Evolutionary conservation across 2,888 invertebrate genomes (phyloP), one percentile per base, ranked within the genome.

Genomic region (Drosophila paranaensis): DNA sequence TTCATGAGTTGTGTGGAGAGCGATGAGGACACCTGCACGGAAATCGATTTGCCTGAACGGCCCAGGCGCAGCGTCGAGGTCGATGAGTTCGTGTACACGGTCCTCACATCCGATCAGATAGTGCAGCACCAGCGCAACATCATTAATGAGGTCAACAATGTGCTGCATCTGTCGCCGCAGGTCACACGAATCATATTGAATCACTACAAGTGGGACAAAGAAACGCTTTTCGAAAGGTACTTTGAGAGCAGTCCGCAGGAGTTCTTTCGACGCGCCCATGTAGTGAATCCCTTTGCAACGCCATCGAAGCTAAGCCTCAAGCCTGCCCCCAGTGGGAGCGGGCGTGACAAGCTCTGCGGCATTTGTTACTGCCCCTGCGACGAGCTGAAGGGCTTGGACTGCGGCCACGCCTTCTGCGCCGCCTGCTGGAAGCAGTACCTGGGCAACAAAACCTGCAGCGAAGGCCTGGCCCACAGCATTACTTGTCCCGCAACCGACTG

Each of bases 201-300:
- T 94, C 98, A 99, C 93, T 99, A 98, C 93, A 97, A 97, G 94
- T 99, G 99, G 99, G 99, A 99, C 93, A 98, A 98, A 93, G 99
- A 99, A 93, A 98, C 98, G 93, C 94, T 99, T 67, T 97, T 99
- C 96, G 99, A 99, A 93, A 95, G 97, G 92, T 98, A 96, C 93
- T 99, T 98, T 92, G 99, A 98, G 93, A 97, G 96, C 35, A 97
- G 98, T 93, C 98, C 98, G 91, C 98, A 98, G 88, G 96, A 97
- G 92, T 94, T 99, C 86, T 99, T 99, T 93, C 95, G 95, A 51
- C 97, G 98, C 93, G 98, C 98, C 74, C 96, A 98, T 93, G 97
- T 99, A 76, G 96, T 98, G 77, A 98, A 98, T 94, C 99, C 98
- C 66, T 97, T 97, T 93, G 95, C 95, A 86, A 96, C 60, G 16